Evolutionary conservation across 2,888 invertebrate species (phyloP).

Genomic region (Plemyria rubiginata): DNA sequence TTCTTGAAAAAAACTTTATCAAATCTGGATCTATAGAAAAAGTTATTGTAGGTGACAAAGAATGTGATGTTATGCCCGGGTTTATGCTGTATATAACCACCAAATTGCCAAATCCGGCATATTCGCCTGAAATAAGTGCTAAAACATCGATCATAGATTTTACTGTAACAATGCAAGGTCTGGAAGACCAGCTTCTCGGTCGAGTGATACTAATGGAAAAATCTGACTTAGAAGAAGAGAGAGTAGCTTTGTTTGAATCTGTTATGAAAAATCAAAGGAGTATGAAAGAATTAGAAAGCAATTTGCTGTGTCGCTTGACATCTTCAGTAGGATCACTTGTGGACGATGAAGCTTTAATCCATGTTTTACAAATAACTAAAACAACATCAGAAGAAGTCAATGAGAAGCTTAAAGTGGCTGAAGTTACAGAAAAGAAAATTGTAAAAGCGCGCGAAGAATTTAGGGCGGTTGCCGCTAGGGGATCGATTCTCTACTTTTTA

Average conservation of each 20-base stretch:
- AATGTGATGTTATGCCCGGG: conserved; percentile 98
- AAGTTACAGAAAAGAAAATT: conserved; percentile 97
- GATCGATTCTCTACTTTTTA: conserved; percentile 97
- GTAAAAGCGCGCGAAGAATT: conserved; percentile 97
- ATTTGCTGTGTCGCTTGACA: conserved; percentile 94
- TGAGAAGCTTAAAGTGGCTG: conserved; percentile 96
- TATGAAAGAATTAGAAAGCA: conserved; percentile 98
- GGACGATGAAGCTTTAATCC: conserved; percentile 97
- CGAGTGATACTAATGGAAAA: conserved; percentile 98
- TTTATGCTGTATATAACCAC: conserved; percentile 98
- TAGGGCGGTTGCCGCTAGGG: conserved; percentile 96
- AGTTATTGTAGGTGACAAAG: conserved; percentile 97
- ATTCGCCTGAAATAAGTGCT: conserved; percentile 98
- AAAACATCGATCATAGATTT: conserved; percentile 99
- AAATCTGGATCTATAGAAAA: conserved; percentile 98
- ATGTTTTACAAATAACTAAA: conserved; percentile 94
- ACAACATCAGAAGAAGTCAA: conserved; percentile 97
- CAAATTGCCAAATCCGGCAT: conserved; percentile 97
- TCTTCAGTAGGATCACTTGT: conserved; percentile 97
- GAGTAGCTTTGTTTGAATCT: conserved; percentile 96
- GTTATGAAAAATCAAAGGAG: conserved; percentile 98
- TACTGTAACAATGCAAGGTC: conserved; percentile 97
- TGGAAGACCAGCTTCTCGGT: conserved; percentile 97
- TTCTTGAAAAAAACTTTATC: conserved; percentile 98
- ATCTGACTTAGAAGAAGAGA: conserved; percentile 96